Conservation (phyloP, 1,140 invertebrate species). For the Polyergus mexicanus region DNA sequence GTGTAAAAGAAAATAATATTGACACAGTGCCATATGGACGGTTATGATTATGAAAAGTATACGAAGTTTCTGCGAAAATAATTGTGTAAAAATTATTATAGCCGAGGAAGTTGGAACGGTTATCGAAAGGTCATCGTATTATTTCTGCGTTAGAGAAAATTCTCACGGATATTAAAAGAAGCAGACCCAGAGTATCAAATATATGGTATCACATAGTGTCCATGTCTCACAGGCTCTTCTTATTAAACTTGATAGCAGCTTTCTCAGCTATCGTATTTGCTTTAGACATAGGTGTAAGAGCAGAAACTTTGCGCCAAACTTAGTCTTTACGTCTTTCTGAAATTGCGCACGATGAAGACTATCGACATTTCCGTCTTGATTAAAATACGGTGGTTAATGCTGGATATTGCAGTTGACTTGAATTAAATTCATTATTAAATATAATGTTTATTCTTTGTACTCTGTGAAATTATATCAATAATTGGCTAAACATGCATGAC, state of each 20-base stretch:
- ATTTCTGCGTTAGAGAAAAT: constrained; percentile 62
- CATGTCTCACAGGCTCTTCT: constrained; percentile 26
- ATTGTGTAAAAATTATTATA: constrained; percentile 52
- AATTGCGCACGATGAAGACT: constrained; percentile 48
- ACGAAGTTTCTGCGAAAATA: constrained; percentile 28
- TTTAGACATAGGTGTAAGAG: constrained; percentile 56
- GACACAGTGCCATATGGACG: neutral
- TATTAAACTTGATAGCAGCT: constrained; percentile 66
- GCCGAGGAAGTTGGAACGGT: constrained; percentile 22
- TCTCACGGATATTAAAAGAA: constrained; percentile 61
- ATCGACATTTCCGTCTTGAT: constrained; percentile 68
- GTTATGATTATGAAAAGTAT: constrained; percentile 40
- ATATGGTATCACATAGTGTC: constrained; percentile 38
- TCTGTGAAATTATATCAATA: constrained; percentile 24
- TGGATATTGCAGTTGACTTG: constrained; percentile 57
- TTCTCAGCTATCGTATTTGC: constrained; percentile 69
- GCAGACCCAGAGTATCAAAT: constrained; percentile 23
- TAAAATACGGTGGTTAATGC: constrained; percentile 70
- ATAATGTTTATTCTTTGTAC: constrained; percentile 15
- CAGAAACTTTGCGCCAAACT: constrained; percentile 43
- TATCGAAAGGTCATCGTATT: constrained; percentile 44
- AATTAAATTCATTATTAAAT: constrained; percentile 30
- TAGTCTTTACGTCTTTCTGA: constrained; percentile 51
- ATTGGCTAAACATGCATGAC: neutral
- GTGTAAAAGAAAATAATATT: neutral